Evolutionary conservation across 2,888 invertebrate genomes (phyloP).

Genomic region (Formica aserva): DNA sequence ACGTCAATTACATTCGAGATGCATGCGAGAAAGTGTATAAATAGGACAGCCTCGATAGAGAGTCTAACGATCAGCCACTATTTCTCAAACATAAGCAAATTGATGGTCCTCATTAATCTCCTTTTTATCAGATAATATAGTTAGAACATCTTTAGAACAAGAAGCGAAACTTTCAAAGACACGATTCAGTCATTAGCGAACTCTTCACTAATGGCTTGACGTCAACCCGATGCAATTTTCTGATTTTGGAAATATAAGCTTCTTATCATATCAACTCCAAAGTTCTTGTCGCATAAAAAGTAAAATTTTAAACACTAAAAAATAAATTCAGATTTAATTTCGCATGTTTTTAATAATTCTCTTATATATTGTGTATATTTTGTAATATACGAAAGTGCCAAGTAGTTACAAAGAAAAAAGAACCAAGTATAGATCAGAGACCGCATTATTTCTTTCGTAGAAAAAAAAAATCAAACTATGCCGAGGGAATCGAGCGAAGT

Average conservation of each 20-base stretch:
- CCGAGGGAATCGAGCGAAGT: conserved; percentile 28
- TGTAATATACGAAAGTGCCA: background rate
- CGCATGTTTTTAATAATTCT: background rate
- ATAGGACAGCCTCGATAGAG: background rate
- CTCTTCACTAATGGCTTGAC: background rate
- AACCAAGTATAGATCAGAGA: conserved; percentile 6
- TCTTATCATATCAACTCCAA: background rate
- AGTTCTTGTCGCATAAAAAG: background rate
- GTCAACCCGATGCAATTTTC: background rate
- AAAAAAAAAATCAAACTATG: conserved; percentile 18
- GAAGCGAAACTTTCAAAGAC: conserved; percentile 43
- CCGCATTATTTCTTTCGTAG: conserved; percentile 4
- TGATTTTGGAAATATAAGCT: background rate
- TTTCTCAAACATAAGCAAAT: conserved; percentile 31
- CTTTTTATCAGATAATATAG: conserved; percentile 20
- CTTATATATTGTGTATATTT: background rate
- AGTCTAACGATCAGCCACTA: background rate
- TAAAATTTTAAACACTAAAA: background rate
- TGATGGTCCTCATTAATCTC: conserved; percentile 36
- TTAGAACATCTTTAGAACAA: conserved; percentile 10
- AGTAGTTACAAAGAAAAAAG: background rate
- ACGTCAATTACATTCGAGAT: background rate
- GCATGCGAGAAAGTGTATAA: background rate
- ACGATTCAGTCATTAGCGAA: conserved; percentile 41
- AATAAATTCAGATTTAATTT: background rate